These are phyloP conservation scores for Drosophila leontia DNA, from an alignment of 1,140 invertebrate genomes.

Conservation along the genomic window DNA sequence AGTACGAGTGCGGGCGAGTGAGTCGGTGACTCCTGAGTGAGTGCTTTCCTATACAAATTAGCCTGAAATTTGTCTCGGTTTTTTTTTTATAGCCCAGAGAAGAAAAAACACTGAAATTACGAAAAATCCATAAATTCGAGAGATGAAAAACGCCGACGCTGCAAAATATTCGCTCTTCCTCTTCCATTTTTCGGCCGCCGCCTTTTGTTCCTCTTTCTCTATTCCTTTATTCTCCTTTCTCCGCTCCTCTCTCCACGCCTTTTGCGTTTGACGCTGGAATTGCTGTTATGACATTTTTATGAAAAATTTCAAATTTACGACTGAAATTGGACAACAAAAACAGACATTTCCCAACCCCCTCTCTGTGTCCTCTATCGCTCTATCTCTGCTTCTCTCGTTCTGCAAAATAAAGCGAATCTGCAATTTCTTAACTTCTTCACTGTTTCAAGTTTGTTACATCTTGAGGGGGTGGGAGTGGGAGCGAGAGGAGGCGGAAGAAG, in stretches of 20 bases:
- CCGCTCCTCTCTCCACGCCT: conserved; percentile 9
- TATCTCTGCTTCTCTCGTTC: conserved; percentile 5
- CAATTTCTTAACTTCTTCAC: conserved; percentile 52
- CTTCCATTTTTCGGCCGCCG: conserved; percentile 41
- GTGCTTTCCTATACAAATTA: conserved; percentile 60
- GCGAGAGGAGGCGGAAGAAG: not conserved
- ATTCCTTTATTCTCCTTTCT: conserved; percentile 22
- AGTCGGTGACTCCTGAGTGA: conserved; percentile 1
- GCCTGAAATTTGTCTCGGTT: conserved; percentile 51
- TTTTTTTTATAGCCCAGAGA: conserved; percentile 50
- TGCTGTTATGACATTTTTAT: conserved; percentile 84
- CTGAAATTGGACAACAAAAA: conserved; percentile 59
- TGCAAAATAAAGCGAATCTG: conserved; percentile 64
- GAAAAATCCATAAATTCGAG: conserved; percentile 77
- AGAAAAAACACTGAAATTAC: conserved; percentile 48
- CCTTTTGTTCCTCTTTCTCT: conserved; percentile 50
- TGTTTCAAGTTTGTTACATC: conserved; percentile 20
- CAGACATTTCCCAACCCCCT: conserved; percentile 41
- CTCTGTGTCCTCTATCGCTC: not conserved
- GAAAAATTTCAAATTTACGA: conserved; percentile 83
- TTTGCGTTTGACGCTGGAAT: conserved; percentile 65
- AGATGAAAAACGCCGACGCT: conserved; percentile 81
- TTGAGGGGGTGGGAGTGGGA: not conserved
- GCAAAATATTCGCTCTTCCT: conserved; percentile 61
- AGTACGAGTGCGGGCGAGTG: conserved; percentile 26